Conservation (phyloP, 2,797 vertebrate species). For the Anas flavirostris region DNA sequence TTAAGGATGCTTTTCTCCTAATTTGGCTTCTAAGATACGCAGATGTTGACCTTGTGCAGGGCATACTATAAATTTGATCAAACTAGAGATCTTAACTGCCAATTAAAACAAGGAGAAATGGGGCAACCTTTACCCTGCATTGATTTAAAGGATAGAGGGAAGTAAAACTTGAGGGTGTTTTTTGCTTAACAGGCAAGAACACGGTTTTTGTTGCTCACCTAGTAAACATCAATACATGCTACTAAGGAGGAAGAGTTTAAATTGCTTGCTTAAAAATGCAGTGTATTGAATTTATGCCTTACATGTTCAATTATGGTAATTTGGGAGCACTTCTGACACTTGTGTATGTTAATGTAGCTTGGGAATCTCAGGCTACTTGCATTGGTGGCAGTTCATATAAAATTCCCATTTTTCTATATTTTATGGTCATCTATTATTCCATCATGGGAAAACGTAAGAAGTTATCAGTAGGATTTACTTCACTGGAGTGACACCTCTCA, state of each 20-base stretch:
- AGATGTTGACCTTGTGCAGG: neutral
- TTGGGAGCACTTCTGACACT: slow-evolving; percentile 21
- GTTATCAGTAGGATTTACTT: neutral
- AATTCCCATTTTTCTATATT: slow-evolving; percentile 6
- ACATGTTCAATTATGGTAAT: slow-evolving; percentile 49
- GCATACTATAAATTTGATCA: neutral
- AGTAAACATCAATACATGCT: slow-evolving; percentile 21
- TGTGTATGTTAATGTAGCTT: neutral
- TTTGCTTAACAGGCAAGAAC: slow-evolving; percentile 3
- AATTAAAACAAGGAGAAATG: slow-evolving; percentile 35
- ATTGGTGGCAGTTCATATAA: neutral
- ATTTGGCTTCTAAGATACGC: neutral
- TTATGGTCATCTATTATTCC: slow-evolving; percentile 10
- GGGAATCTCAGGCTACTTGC: neutral
- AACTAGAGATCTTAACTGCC: slow-evolving; percentile 29
- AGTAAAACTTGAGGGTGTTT: slow-evolving; percentile 2
- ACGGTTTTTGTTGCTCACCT: slow-evolving; percentile 1
- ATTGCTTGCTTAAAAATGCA: slow-evolving; percentile 34
- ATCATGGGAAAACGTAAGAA: neutral
- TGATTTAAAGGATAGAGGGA: neutral
- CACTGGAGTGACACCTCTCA: neutral
- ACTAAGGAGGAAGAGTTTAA: neutral
- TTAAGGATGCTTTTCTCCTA: neutral
- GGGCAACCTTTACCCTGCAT: slow-evolving; percentile 21
- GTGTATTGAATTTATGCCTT: slow-evolving; percentile 24